These are phyloP conservation scores for Bombyx mandarina DNA, from an alignment of 1,140 invertebrate genomes.

Conservation along the genomic window DNA sequence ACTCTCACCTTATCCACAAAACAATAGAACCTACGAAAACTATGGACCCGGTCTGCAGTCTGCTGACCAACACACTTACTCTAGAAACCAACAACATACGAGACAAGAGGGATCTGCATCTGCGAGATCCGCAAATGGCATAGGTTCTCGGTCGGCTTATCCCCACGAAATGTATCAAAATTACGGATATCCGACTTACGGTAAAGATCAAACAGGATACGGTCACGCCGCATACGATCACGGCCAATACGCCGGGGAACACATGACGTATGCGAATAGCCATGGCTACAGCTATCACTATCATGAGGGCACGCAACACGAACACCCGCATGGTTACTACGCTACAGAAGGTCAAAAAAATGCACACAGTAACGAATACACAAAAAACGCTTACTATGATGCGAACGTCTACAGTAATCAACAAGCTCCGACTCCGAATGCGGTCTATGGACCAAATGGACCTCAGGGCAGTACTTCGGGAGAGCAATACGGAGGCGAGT, in stretches of 20 bases:
- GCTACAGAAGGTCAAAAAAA: conserved; percentile 51
- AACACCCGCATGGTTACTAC: conserved; percentile 58
- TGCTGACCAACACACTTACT: conserved; percentile 47
- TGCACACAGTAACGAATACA: conserved; percentile 50
- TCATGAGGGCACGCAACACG: conserved; percentile 54
- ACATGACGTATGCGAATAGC: conserved; percentile 62
- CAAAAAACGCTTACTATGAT: conserved; percentile 61
- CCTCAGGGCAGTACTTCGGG: conserved; percentile 35
- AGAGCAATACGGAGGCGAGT: conserved; percentile 67
- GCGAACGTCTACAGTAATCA: conserved; percentile 45
- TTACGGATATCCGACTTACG: conserved; percentile 62
- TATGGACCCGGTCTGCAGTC: conserved; percentile 39
- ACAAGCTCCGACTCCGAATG: conserved; percentile 35
- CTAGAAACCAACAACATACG: conserved; percentile 41
- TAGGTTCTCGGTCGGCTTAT: conserved; percentile 46
- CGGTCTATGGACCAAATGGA: conserved; percentile 24
- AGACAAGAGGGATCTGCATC: conserved; percentile 45
- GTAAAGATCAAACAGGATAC: conserved; percentile 61
- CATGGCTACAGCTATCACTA: conserved; percentile 65
- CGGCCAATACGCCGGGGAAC: conserved; percentile 54
- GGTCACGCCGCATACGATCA: conserved; percentile 63
- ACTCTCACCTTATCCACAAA: conserved; percentile 61
- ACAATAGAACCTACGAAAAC: conserved; percentile 46
- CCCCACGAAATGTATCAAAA: conserved; percentile 72
- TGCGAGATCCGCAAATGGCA: conserved; percentile 40